Evolutionary conservation across 1,140 invertebrate species (phyloP).

Genomic region (Meloidogyne hapla): DNA sequence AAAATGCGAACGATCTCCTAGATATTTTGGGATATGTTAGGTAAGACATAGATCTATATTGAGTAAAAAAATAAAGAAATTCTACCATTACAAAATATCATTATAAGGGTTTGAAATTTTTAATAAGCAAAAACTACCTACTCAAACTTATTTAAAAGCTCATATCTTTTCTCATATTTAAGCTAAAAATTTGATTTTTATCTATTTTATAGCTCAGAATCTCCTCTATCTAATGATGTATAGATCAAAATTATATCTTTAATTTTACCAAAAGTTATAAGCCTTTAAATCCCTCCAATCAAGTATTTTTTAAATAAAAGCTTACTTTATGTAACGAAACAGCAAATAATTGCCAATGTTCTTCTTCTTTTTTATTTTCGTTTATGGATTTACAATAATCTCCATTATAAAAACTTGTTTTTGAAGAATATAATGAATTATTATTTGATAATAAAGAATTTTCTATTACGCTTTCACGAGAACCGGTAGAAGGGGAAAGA

Average conservation of each 20-base stretch:
- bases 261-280: not conserved
- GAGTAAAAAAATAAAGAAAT: no score
- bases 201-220: not conserved
- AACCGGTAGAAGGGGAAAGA: conserved; percentile 8
- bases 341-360: conserved; percentile 27
- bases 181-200: not conserved
- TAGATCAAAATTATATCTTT: not conserved
- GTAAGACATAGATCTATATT: no score
- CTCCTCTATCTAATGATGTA: not conserved
- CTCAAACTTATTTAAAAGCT: not conserved
- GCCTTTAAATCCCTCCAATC: not conserved
- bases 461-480: conserved; percentile 13
- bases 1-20: no score
- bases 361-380: conserved; percentile 2
- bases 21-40: no score
- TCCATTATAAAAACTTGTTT: not conserved
- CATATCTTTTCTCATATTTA: not conserved
- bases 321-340: conserved; percentile 19
- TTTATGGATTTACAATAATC: conserved; percentile 4
- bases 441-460: not conserved
- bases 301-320: not conserved
- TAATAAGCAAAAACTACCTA: no score
- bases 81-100: no score
- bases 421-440: not conserved
- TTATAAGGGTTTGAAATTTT: no score